Evolutionary conservation across 2,113 vertebrate species (phyloP), one percentile per base, ranked within the genome.

Genomic region (Semnornis frantzii): DNA sequence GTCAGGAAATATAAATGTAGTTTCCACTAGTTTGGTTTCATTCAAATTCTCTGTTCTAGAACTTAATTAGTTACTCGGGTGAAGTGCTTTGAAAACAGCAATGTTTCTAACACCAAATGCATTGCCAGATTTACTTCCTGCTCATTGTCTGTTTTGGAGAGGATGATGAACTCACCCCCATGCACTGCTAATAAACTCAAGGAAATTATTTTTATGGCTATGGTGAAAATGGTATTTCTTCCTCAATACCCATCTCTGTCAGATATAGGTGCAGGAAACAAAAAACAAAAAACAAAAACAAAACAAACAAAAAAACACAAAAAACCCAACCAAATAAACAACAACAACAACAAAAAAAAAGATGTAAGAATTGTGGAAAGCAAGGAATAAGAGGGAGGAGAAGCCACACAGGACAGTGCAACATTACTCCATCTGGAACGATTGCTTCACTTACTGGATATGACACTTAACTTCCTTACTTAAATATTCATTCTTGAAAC

Each of bases 21-120:
- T 92, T 97, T 97, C 83, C 85, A 82, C 73, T 91, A 42, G 85
- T 92, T 82, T 89, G 71, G 48, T 91, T 97, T 80, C 54, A 75
- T 96, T 66, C 6, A 90, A 95, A 68, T 91, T 94, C 85, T 85
- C 79, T 62, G 5, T 79, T 90, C 90, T 95, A 94, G 80, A 78
- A 81, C 90, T 96, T 97, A 97, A 97, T 97, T 96, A 97, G 97
- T 87, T 91, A 95, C 77, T 89, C 74, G 78, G 33, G 72, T 31
- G 37, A 96, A 90, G 93, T 79, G 66, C 86, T 97, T 96, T 94
- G 84, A 96, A 98, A 97, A 93, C 50, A 96, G 85, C 71, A 74
- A 62, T 37, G 12, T 92, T 95, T 97, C 93, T 94, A 94, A 94
- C 70, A 92, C 81, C 68, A 78, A 95, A 87, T 86, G 46, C 66